Conservation (phyloP, 2,797 vertebrate genomes). For the Anas bahamensis region DNA sequence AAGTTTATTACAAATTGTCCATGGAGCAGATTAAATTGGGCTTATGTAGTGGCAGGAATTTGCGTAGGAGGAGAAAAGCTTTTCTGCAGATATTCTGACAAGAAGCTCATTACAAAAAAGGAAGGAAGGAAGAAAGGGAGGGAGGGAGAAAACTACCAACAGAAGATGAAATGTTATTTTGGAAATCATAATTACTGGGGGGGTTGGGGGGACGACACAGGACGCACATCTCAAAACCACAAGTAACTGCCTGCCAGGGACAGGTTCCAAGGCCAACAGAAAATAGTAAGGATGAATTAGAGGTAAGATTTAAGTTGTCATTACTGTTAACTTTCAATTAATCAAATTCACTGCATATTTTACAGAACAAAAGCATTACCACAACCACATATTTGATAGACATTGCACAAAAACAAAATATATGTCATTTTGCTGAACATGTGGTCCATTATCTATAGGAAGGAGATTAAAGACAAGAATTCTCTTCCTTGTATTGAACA, state of each 20-base stretch:
- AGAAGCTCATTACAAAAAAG: neutral
- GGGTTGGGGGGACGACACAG: neutral
- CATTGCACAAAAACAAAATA: neutral
- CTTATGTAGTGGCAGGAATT: neutral
- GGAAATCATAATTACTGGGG: neutral
- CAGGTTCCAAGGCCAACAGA: neutral
- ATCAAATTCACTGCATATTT: neutral
- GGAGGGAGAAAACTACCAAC: neutral
- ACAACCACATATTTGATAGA: neutral
- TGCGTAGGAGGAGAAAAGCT: neutral
- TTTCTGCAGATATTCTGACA: neutral
- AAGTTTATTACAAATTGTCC: neutral
- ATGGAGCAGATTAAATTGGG: neutral
- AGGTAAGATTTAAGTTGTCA: constrained; percentile 21
- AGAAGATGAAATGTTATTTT: neutral
- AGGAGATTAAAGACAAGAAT: neutral
- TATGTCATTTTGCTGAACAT: neutral
- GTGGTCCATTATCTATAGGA: neutral
- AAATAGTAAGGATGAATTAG: constrained; percentile 8
- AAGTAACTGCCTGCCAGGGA: neutral
- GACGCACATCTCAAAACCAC: neutral
- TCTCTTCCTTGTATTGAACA: neutral
- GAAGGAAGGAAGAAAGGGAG: too few relatives aligned
- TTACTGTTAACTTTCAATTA: constrained; percentile 54
- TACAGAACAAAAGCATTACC: neutral